Conservation (phyloP, 2,888 invertebrate species). For the Catonia carolina region DNA sequence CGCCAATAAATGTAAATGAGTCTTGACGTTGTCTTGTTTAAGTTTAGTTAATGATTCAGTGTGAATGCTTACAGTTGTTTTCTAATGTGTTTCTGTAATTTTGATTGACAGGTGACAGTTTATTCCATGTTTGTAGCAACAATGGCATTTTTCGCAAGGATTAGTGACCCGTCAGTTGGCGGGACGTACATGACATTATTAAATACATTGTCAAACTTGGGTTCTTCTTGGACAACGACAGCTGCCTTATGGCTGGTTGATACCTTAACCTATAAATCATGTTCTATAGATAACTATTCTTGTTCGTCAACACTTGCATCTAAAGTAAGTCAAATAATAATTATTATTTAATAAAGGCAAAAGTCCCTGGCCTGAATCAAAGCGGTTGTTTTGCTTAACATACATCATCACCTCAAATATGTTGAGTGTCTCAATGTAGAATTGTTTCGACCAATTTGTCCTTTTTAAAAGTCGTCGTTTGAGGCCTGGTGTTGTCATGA, state of each 20-base stretch:
- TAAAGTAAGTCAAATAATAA: conserved; percentile 28
- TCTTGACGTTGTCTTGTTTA: no score
- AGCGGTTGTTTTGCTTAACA: no score
- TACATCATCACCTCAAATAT: no score
- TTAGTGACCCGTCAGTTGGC: conserved; percentile 93
- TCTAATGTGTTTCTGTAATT: no score
- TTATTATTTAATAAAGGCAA: conserved; percentile 8
- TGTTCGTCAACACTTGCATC: conserved; percentile 15
- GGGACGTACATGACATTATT: conserved; percentile 99
- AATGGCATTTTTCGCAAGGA: conserved; percentile 96
- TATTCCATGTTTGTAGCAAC: conserved; percentile 96
- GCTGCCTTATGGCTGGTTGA: conserved; percentile 88
- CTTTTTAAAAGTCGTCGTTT: no score
- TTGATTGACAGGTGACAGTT: conserved; percentile 82
- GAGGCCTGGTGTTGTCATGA: no score
- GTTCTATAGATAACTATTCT: conserved; percentile 49
- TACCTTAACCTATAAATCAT: conserved; percentile 72
- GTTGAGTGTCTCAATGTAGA: no score
- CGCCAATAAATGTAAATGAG: no score
- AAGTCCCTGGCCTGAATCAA: no score
- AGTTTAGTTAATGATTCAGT: no score
- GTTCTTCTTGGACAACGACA: conserved; percentile 97
- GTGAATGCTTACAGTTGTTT: no score
- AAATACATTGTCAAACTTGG: conserved; percentile 92
- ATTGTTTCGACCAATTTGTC: no score